These are phyloP conservation scores for Sula dactylatra DNA, from an alignment of 2,113 vertebrate genomes.

Conservation along the genomic window DNA sequence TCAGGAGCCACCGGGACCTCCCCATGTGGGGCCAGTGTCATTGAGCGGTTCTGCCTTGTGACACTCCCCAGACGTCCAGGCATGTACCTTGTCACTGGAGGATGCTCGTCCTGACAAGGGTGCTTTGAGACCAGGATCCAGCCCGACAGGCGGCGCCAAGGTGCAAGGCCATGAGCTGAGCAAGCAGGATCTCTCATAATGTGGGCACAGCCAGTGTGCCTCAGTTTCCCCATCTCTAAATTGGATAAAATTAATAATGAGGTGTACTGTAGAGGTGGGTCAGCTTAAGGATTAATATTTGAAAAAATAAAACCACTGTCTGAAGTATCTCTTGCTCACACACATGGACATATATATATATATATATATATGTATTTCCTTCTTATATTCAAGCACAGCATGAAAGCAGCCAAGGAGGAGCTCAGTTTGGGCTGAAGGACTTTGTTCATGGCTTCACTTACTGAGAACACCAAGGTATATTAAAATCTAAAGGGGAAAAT, in stretches of 20 bases:
- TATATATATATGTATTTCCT: not conserved
- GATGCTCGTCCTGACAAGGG: not conserved
- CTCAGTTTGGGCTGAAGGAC: not conserved
- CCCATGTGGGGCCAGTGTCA: not conserved
- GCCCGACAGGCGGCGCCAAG: not conserved
- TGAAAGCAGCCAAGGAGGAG: conserved; percentile 8
- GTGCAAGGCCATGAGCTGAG: not conserved
- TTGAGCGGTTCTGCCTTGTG: not conserved
- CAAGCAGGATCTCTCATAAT: not conserved
- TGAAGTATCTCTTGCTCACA: not conserved
- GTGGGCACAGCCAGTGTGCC: rapidly evolving
- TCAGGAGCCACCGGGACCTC: not conserved
- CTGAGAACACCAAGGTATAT: not conserved
- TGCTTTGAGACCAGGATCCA: not conserved
- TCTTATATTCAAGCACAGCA: not conserved
- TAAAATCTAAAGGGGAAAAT: conserved; percentile 13
- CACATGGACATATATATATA: too few species aligned
- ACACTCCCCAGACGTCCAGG: not conserved
- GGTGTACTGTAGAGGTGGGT: not conserved
- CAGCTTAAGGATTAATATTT: not conserved
- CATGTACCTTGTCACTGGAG: not conserved
- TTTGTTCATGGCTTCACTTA: not conserved
- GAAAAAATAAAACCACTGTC: not conserved
- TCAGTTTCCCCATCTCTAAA: not conserved
- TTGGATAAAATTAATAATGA: not conserved